Evolutionary conservation across 1,140 invertebrate genomes (phyloP), one percentile per base, ranked within the genome.

Genomic region (Steinernema feltiae): DNA sequence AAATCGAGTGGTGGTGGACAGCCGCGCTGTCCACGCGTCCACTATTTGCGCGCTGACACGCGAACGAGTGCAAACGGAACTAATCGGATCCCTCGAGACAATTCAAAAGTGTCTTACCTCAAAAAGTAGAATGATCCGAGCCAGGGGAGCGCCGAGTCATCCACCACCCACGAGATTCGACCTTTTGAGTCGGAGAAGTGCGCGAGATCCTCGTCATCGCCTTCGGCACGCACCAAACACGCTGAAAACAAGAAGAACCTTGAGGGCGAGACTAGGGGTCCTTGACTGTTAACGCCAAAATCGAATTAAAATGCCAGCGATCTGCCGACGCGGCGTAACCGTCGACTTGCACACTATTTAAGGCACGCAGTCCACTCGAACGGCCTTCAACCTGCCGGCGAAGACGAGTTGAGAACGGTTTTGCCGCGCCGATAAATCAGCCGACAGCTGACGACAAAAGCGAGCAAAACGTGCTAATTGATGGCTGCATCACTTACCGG

Each of bases 61-160:
- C 41, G 41, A 7, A 12, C 41, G 41, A n/a, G 41, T n/a, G n/a
- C 41, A n/a, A 46, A n/a, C 41, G 7, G 41, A n/a, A 46, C 41
- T 46, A 46, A 46, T 46, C 41, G 41, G 41, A 46, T 46, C 41
- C 53, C 24, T 21, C 24, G 35, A 41, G 35, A 41, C 7, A 41
- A 41, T 1, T n/a, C n/a, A n/a, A 71, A 27, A 70, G 12, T 17
- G 1, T 32, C 74, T 18, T 46, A 81, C 79, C 74, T 74, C 35
- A 81, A 74, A 76, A 73, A 81, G 17, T 74, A 69, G 69, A 76
- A 81, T 21, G 81, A 75, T 21, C 80, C 80, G 63, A 74, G 69
- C 80, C 80, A 81, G n/a, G 80, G 80, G 24, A 81, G 63, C 53
- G 41, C 48, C 32, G 70, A 31, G 48, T 76, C 70, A 31, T 81